phyloP scores from a whole-genome alignment of 2,797 vertebrate genomes.

The Protosalanx chinensis region DNA sequence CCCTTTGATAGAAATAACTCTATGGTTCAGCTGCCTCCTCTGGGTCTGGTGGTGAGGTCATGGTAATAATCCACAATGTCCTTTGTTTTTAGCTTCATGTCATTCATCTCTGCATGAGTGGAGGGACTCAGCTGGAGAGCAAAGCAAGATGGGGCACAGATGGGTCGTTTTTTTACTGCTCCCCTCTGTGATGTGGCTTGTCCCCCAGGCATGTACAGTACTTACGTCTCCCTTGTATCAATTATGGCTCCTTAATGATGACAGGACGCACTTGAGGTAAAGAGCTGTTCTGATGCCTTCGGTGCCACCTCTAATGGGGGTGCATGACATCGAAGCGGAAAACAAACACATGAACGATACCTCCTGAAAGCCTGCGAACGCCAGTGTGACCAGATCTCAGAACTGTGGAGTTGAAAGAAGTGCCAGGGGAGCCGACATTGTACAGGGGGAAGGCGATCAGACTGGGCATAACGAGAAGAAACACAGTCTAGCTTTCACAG shows the following conservation, averaged over 20 bases:
- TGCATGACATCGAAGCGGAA: constrained; percentile 23
- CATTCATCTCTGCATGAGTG: constrained; percentile 28
- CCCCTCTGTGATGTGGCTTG: constrained; percentile 34
- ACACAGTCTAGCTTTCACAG: constrained; percentile 37
- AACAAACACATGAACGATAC: not conserved
- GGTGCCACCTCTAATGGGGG: not conserved
- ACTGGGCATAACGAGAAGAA: not conserved
- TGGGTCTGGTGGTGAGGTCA: constrained; percentile 9
- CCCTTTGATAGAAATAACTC: constrained; percentile 61
- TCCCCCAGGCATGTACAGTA: constrained; percentile 8
- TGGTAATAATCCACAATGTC: constrained; percentile 6
- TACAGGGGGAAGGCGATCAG: not conserved
- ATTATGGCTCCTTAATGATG: constrained; percentile 21
- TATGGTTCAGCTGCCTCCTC: constrained; percentile 41
- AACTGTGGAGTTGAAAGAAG: not conserved
- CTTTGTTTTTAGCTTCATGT: not conserved
- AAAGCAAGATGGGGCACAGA: constrained; percentile 17
- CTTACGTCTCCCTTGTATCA: constrained; percentile 22
- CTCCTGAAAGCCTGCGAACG: not conserved
- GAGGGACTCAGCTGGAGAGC: constrained; percentile 26
- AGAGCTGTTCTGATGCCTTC: not conserved
- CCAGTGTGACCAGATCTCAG: not conserved
- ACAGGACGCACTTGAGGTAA: constrained; percentile 15
- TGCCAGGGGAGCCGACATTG: too few relatives aligned
- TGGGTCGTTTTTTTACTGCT: constrained; percentile 31